Evolutionary conservation across 1,140 invertebrate species (phyloP).

Genomic region (Drosophila parabipectinata): DNA sequence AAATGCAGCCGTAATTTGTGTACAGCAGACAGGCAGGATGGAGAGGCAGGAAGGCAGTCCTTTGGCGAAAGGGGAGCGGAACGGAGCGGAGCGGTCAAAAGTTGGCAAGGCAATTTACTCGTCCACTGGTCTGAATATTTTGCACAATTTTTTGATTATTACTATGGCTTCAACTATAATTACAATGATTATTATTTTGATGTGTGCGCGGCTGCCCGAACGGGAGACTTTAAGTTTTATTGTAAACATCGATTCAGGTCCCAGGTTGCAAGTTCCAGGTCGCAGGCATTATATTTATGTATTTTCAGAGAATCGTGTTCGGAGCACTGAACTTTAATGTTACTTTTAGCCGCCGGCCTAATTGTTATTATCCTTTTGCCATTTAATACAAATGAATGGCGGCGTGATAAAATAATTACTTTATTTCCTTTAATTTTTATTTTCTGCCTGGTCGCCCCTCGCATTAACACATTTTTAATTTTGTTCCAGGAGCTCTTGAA

Average conservation of each 20-base stretch:
- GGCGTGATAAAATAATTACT: slow-evolving; percentile 66
- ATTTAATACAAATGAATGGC: slow-evolving; percentile 23
- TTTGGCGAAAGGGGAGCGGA: slow-evolving; percentile 2
- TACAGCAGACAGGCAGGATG: slow-evolving; percentile 16
- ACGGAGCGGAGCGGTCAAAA: slow-evolving; percentile 25
- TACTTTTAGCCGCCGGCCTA: slow-evolving; percentile 23
- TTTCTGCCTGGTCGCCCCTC: neutral
- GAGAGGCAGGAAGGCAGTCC: slow-evolving; percentile 8
- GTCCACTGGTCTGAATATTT: slow-evolving; percentile 55
- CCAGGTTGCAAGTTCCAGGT: slow-evolving; percentile 2
- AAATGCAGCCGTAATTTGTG: slow-evolving; percentile 76
- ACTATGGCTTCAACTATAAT: slow-evolving; percentile 64
- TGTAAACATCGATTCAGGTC: slow-evolving; percentile 37
- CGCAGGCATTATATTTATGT: slow-evolving; percentile 9
- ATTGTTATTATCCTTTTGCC: slow-evolving; percentile 37
- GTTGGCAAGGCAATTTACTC: slow-evolving; percentile 65
- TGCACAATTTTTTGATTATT: slow-evolving; percentile 78
- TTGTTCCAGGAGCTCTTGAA: slow-evolving; percentile 19
- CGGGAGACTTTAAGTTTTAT: slow-evolving; percentile 23
- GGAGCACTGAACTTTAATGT: slow-evolving; percentile 2
- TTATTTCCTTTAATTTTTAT: slow-evolving; percentile 56
- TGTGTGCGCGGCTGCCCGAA: slow-evolving; percentile 25
- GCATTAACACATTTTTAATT: neutral
- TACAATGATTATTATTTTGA: slow-evolving; percentile 73
- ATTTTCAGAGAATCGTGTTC: neutral